Percentiles rank a stretch among this genome's conserved stretches.
phyloP scores from a whole-genome alignment of 2,113 vertebrate genomes.

The Lepus timidus region DNA sequence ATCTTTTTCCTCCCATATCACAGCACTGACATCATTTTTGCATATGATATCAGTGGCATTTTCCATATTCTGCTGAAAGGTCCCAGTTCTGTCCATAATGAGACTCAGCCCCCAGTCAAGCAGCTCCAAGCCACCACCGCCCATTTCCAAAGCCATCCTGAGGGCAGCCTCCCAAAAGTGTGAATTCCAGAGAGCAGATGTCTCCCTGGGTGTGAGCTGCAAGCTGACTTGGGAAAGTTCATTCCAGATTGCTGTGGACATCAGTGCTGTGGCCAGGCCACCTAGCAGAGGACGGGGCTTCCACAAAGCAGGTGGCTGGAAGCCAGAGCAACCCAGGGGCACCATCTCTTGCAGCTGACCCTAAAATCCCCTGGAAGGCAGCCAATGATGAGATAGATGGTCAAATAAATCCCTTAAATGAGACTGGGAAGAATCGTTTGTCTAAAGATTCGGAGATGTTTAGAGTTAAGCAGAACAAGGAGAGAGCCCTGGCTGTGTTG shows the following conservation, averaged over 20 bases:
- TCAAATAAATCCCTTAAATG: not conserved
- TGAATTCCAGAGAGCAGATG: slow-evolving; percentile 80
- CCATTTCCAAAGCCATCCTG: slow-evolving; percentile 79
- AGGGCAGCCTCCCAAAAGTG: slow-evolving; percentile 73
- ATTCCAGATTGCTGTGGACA: not conserved
- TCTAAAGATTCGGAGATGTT: not conserved
- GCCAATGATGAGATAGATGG: no score
- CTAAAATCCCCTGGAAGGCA: not conserved
- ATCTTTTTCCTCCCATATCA: slow-evolving; percentile 82
- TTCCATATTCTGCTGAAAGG: slow-evolving; percentile 83
- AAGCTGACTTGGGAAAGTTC: slow-evolving; percentile 55
- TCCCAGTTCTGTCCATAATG: slow-evolving; percentile 84
- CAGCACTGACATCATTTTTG: slow-evolving; percentile 85
- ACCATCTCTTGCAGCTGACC: not conserved
- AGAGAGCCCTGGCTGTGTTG: not conserved
- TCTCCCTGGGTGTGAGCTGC: slow-evolving; percentile 74
- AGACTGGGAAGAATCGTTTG: not conserved
- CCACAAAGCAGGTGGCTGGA: not conserved
- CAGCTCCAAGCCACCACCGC: slow-evolving; percentile 80
- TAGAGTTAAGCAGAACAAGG: not conserved
- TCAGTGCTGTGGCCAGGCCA: not conserved
- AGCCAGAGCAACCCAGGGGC: not conserved
- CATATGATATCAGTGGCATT: slow-evolving; percentile 81
- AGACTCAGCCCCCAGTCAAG: slow-evolving; percentile 80
- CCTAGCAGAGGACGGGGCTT: not conserved